These are phyloP conservation scores for Ennomos erosarius DNA, from an alignment of 2,888 invertebrate species.

Conservation along the genomic window DNA sequence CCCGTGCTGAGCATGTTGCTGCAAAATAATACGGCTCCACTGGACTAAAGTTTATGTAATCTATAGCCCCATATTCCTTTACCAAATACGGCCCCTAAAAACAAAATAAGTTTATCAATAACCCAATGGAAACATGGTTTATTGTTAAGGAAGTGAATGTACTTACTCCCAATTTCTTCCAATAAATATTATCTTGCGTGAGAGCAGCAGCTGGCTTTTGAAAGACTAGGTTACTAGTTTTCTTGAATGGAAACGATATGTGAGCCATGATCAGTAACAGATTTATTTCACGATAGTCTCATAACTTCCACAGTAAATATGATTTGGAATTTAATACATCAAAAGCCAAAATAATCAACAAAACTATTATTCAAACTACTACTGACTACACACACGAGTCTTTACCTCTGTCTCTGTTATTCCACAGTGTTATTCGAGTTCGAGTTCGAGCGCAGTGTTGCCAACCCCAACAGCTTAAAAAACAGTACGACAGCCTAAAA, in stretches of 20 bases:
- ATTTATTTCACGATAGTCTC: conserved; percentile 4
- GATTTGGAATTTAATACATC: too few species aligned
- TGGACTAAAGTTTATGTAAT: conserved; percentile 95
- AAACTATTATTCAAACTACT: too few species aligned
- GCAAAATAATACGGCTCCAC: conserved; percentile 96
- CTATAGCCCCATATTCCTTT: conserved; percentile 97
- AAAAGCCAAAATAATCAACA: too few species aligned
- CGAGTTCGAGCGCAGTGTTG: too few species aligned
- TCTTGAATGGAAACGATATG: conserved; percentile 87
- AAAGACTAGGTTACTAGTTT: conserved; percentile 88
- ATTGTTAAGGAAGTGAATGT: not conserved
- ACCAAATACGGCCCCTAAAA: conserved; percentile 91
- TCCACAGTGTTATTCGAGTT: too few species aligned
- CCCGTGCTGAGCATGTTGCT: conserved; percentile 95
- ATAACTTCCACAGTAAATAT: conserved; percentile 14
- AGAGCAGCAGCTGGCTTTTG: conserved; percentile 87
- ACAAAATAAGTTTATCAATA: conserved; percentile 13
- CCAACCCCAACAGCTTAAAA: too few species aligned
- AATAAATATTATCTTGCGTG: conserved; percentile 93
- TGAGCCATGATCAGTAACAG: conserved; percentile 60
- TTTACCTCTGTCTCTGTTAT: too few species aligned
- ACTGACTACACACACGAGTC: too few species aligned
- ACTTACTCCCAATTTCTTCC: conserved; percentile 94
- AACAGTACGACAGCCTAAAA: too few species aligned
- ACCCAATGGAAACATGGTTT: too few species aligned